Conservation (phyloP, 2,888 invertebrate species). For the Netelia inedita region DNA sequence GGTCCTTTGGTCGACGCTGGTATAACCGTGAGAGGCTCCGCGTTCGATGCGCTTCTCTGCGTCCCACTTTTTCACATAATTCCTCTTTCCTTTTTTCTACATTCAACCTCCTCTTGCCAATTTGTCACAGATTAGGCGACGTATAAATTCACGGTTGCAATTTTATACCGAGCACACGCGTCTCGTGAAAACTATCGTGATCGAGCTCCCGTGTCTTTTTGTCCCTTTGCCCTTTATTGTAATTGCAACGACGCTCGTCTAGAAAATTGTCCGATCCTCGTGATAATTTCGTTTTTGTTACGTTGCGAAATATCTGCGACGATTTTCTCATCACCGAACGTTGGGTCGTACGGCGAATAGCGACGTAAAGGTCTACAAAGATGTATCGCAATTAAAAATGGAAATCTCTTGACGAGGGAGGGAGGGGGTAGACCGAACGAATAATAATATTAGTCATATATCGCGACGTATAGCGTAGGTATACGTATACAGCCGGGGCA, state of each 20-base stretch:
- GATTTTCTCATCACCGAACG: constrained; percentile 11
- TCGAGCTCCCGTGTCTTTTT: constrained; percentile 29
- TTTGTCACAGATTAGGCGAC: constrained; percentile 82
- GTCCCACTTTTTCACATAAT: constrained; percentile 4
- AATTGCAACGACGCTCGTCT: constrained; percentile 30
- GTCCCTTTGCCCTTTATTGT: constrained; percentile 11
- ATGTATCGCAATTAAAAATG: constrained; percentile 64
- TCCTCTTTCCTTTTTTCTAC: constrained; percentile 35
- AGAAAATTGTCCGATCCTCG: constrained; percentile 23
- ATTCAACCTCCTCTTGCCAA: constrained; percentile 69
- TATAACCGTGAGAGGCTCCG: constrained; percentile 55
- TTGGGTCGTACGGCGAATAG: neutral
- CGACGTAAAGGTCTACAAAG: constrained; percentile 53
- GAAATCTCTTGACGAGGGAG: constrained; percentile 49
- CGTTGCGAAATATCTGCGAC: constrained; percentile 1
- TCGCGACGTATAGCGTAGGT: neutral
- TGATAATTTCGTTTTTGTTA: neutral
- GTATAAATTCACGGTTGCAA: constrained; percentile 80
- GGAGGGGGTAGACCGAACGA: constrained; percentile 63
- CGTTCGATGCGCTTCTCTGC: constrained; percentile 59
- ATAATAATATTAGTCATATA: constrained; percentile 66
- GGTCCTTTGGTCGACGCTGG: constrained; percentile 45
- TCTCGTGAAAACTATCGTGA: constrained; percentile 35
- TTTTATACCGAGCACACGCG: constrained; percentile 66
- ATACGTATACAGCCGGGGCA: constrained; percentile 28